These are phyloP conservation scores for Eupleurogrammus muticus DNA, from an alignment of 2,797 vertebrate species.

Conservation along the genomic window DNA sequence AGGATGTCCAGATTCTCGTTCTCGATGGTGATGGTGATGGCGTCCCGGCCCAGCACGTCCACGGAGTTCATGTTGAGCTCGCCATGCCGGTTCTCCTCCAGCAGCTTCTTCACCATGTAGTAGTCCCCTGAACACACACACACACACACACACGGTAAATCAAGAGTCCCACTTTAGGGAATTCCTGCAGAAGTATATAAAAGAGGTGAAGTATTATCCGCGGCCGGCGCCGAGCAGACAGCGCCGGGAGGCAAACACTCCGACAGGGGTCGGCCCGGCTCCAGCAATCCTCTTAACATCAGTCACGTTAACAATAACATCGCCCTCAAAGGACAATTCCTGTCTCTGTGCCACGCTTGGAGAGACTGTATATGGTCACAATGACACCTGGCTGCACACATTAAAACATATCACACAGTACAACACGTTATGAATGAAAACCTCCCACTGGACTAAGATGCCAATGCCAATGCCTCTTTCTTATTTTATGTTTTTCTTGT, in stretches of 20 bases:
- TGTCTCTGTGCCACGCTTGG: constrained; percentile 42
- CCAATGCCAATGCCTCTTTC: constrained; percentile 24
- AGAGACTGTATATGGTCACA: constrained; percentile 82
- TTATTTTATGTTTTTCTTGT: constrained; percentile 8
- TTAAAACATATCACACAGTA: constrained; percentile 23
- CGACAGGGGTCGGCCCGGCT: constrained; percentile 33
- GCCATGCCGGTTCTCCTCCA: constrained; percentile 93
- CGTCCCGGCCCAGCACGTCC: constrained; percentile 95
- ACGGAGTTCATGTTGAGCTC: constrained; percentile 98
- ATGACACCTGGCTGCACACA: constrained; percentile 5
- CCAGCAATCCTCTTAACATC: constrained; percentile 38
- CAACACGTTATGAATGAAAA: constrained; percentile 65
- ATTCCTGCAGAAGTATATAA: constrained; percentile 10
- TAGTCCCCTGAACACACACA: constrained; percentile 89
- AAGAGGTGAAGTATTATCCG: constrained; percentile 1
- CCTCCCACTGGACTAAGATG: constrained; percentile 7
- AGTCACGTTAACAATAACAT: constrained; percentile 71
- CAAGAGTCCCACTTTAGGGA: neutral
- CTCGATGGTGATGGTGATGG: constrained; percentile 96
- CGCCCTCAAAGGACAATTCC: constrained; percentile 71
- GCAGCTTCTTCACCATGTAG: constrained; percentile 99
- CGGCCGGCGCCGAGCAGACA: neutral
- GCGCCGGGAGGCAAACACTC: constrained; percentile 3
- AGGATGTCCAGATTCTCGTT: constrained; percentile 98
- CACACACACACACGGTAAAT: neutral